These are phyloP conservation scores for Cryptoprocta ferox DNA, from an alignment of 2,797 vertebrate genomes.

Conservation along the genomic window DNA sequence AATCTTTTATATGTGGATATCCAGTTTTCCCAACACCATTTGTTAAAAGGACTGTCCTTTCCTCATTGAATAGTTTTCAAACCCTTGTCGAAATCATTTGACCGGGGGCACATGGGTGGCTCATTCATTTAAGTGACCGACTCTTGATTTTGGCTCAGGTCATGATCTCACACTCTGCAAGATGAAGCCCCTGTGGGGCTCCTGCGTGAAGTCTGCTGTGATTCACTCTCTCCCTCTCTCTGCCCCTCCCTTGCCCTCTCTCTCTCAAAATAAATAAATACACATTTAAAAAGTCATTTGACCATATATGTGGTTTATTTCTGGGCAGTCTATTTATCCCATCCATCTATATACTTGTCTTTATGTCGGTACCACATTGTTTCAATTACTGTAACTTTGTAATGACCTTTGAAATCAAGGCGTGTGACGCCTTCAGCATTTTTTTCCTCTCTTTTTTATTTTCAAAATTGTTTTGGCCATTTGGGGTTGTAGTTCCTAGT, in stretches of 20 bases:
- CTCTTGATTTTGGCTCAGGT: too few species aligned
- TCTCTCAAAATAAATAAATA: too few species aligned
- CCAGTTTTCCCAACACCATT: neutral
- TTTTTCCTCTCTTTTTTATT: neutral
- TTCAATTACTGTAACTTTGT: neutral
- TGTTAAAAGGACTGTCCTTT: neutral
- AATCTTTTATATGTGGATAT: neutral
- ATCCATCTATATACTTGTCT: neutral
- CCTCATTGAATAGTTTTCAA: neutral
- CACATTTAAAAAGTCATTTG: too few species aligned
- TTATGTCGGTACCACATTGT: neutral
- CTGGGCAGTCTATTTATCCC: neutral
- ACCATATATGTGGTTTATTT: neutral
- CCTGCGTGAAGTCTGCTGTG: too few species aligned
- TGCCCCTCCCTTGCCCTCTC: too few species aligned
- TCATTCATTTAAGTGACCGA: too few species aligned
- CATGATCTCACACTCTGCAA: too few species aligned
- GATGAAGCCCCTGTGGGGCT: too few species aligned
- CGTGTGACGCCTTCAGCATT: neutral
- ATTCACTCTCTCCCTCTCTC: too few species aligned
- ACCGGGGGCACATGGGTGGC: too few species aligned
- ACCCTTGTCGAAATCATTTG: neutral
- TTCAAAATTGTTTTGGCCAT: neutral
- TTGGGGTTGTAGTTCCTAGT: neutral
- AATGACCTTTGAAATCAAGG: neutral